phyloP scores from a whole-genome alignment of 2,888 invertebrate species.

The Pteria penguin region DNA sequence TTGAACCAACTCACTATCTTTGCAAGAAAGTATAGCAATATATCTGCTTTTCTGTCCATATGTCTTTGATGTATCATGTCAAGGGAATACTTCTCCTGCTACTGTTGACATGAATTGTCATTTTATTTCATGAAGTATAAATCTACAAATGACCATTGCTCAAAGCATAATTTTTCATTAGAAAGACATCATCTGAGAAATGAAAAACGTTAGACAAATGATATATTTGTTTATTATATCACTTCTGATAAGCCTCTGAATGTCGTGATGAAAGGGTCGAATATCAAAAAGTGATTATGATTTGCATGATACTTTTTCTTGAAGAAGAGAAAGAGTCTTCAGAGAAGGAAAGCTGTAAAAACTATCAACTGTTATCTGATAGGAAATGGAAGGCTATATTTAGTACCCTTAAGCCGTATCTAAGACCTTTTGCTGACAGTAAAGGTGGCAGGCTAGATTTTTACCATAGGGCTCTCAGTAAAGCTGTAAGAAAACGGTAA shows the following conservation, averaged over 20 bases:
- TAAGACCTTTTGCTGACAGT: conserved; percentile 77
- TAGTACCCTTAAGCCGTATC: conserved; percentile 74
- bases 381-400: conserved; percentile 75
- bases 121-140: too few relatives aligned
- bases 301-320: too few relatives aligned
- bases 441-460: conserved; percentile 77
- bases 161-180: too few relatives aligned
- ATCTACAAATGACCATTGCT: too few relatives aligned
- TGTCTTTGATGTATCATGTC: too few relatives aligned
- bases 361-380: conserved; percentile 63
- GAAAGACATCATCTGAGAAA: too few relatives aligned
- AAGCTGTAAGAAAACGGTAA: conserved; percentile 77
- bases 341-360: conserved; percentile 70
- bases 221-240: neutral
- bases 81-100: too few relatives aligned
- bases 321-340: conserved; percentile 75
- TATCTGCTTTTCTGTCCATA: too few relatives aligned
- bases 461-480: conserved; percentile 78
- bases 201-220: neutral
- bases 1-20: too few relatives aligned
- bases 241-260: neutral
- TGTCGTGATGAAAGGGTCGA: neutral
- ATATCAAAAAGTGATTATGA: too few relatives aligned
- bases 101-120: too few relatives aligned
- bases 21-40: too few relatives aligned